A percentile compares a stretch with the other conserved stretches of the same genome.
These are phyloP conservation scores for Phortica variegata DNA, from an alignment of 1,140 invertebrate genomes.

Conservation along the genomic window DNA sequence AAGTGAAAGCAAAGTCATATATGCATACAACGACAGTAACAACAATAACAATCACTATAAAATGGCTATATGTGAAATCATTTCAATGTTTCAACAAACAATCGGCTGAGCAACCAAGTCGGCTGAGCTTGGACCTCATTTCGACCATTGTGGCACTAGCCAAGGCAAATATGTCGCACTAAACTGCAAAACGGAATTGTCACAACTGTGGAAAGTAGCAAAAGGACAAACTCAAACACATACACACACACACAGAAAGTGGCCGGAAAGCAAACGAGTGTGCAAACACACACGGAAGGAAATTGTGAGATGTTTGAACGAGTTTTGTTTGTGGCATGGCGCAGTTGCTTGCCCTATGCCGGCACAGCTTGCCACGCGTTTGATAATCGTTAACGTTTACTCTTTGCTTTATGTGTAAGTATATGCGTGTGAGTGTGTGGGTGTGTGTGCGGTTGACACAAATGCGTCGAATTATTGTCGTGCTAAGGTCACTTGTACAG, in stretches of 20 bases:
- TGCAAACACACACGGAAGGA: slow-evolving; percentile 18
- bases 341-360: not conserved
- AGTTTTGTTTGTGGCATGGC: no score
- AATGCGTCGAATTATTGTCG: slow-evolving; percentile 54
- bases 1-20: slow-evolving; percentile 2
- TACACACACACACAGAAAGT: slow-evolving; percentile 12
- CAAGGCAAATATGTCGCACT: slow-evolving; percentile 53
- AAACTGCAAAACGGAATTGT: slow-evolving; percentile 40
- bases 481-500: slow-evolving; percentile 36
- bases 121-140: no score
- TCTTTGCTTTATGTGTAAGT: slow-evolving; percentile 19
- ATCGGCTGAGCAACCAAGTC: no score
- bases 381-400: slow-evolving; percentile 44
- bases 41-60: not conserved
- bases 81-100: no score
- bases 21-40: not conserved
- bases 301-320: no score
- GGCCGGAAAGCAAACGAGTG: slow-evolving; percentile 35
- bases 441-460: slow-evolving; percentile 29
- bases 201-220: slow-evolving; percentile 20
- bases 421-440: not conserved
- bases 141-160: slow-evolving; percentile 24
- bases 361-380: not conserved
- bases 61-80: slow-evolving; percentile 22
- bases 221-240: slow-evolving; percentile 10